These are phyloP conservation scores for Ypsolopha scabrella DNA, from an alignment of 2,888 invertebrate genomes.

Conservation along the genomic window DNA sequence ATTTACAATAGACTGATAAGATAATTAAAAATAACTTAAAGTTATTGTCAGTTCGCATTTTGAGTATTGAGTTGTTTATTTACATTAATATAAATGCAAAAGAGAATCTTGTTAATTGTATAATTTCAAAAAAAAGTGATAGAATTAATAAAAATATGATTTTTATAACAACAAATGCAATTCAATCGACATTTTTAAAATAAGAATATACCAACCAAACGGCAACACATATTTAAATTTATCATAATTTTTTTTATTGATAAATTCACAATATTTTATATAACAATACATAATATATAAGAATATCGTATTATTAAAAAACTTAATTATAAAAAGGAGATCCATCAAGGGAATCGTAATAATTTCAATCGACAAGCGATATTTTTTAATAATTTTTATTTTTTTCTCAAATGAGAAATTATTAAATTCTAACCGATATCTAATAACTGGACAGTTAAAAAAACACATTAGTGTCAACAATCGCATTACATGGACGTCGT, in stretches of 20 bases:
- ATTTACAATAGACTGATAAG: slow-evolving; percentile 42
- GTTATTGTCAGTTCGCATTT: slow-evolving; percentile 68
- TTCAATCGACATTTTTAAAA: neutral
- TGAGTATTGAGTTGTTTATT: slow-evolving; percentile 56
- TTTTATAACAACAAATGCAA: slow-evolving; percentile 22
- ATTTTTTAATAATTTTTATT: slow-evolving; percentile 7
- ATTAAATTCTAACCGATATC: slow-evolving; percentile 13
- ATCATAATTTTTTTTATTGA: slow-evolving; percentile 38
- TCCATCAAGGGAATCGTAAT: slow-evolving; percentile 27
- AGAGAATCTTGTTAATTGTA: neutral
- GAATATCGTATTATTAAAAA: slow-evolving; percentile 9
- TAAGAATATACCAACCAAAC: slow-evolving; percentile 16
- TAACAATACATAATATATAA: slow-evolving; percentile 9
- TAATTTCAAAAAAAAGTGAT: neutral
- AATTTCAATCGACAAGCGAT: slow-evolving; percentile 14
- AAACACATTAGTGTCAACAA: slow-evolving; percentile 1
- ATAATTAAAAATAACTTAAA: slow-evolving; percentile 46
- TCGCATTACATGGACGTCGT: slow-evolving; percentile 35
- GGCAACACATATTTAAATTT: slow-evolving; percentile 25
- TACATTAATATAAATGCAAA: slow-evolving; percentile 36
- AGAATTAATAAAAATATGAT: too few relatives aligned
- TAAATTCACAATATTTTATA: slow-evolving; percentile 10
- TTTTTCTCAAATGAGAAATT: slow-evolving; percentile 9
- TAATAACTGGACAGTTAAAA: slow-evolving; percentile 6
- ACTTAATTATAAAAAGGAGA: slow-evolving; percentile 20